Evolutionary conservation across 2,797 vertebrate species (phyloP).

Genomic region (Falco peregrinus): DNA sequence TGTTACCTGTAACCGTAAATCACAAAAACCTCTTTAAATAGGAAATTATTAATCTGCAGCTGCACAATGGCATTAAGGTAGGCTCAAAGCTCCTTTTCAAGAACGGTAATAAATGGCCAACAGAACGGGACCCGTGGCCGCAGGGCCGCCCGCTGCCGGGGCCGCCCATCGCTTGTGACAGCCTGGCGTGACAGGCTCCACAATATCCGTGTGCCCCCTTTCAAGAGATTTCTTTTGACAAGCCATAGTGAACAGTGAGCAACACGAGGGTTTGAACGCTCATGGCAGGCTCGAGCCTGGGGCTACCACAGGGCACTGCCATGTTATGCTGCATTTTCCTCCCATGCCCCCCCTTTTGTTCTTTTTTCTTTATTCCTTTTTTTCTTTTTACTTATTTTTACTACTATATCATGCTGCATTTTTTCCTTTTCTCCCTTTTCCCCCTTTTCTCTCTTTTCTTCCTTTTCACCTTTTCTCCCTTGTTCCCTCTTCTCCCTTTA

Average conservation of each 20-base stretch:
- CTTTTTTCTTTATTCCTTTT: no score
- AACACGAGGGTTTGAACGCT: neutral
- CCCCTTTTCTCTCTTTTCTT: neutral
- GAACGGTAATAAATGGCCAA: neutral
- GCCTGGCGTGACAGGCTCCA: neutral
- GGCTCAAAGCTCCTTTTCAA: neutral
- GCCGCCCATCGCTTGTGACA: neutral
- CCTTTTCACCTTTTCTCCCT: neutral
- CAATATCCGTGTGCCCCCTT: neutral
- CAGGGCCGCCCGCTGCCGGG: neutral
- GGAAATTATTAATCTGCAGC: neutral
- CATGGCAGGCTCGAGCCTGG: neutral
- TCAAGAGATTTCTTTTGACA: constrained; percentile 2
- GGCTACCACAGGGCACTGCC: neutral
- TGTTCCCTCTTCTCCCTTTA: accelerated
- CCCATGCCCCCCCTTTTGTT: no score
- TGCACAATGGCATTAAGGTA: neutral
- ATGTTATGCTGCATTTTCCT: neutral
- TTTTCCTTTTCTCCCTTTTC: accelerated
- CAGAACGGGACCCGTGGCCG: neutral
- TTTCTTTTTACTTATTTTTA: neutral
- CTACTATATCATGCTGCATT: neutral
- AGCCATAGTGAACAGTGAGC: neutral
- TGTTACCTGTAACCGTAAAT: neutral
- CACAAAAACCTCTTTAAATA: neutral